Evolutionary conservation across 2,888 invertebrate genomes (phyloP).

Genomic region (Epicampocera succincta): DNA sequence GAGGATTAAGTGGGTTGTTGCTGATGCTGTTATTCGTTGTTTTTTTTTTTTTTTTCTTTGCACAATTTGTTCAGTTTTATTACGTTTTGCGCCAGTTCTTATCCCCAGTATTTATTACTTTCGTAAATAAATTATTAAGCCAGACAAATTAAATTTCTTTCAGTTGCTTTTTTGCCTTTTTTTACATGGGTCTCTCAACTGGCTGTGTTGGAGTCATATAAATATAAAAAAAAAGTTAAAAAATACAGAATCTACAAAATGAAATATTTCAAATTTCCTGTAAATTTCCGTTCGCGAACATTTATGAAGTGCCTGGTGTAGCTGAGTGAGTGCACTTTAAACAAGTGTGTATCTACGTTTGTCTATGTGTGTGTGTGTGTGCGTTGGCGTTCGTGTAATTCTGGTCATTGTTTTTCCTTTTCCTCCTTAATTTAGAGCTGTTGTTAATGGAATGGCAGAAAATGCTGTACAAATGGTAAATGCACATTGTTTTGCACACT

Average conservation of each 20-base stretch:
- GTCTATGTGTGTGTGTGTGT: no score
- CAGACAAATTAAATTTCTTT: constrained; percentile 68
- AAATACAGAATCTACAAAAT: constrained; percentile 21
- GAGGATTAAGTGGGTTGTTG: constrained; percentile 49
- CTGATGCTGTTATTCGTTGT: constrained; percentile 15
- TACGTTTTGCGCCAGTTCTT: constrained; percentile 7
- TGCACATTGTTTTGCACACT: no score
- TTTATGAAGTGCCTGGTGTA: constrained; percentile 30
- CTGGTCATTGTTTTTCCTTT: neutral
- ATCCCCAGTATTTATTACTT: constrained; percentile 59
- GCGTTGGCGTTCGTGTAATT: neutral
- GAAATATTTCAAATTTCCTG: constrained; percentile 64
- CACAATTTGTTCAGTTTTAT: neutral
- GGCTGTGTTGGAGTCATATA: constrained; percentile 20
- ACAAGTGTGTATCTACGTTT: constrained; percentile 1
- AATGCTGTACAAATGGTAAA: no score
- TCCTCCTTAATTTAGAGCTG: no score
- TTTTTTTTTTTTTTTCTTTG: neutral
- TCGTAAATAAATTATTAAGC: constrained; percentile 67
- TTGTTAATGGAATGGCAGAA: no score
- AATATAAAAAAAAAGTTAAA: constrained; percentile 23
- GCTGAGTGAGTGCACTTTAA: neutral
- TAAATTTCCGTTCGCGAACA: constrained; percentile 54
- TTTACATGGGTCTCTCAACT: constrained; percentile 1
- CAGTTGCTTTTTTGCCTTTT: constrained; percentile 3